These are phyloP conservation scores for Aporophyla lueneburgensis DNA, from an alignment of 2,888 invertebrate species.

Conservation along the genomic window DNA sequence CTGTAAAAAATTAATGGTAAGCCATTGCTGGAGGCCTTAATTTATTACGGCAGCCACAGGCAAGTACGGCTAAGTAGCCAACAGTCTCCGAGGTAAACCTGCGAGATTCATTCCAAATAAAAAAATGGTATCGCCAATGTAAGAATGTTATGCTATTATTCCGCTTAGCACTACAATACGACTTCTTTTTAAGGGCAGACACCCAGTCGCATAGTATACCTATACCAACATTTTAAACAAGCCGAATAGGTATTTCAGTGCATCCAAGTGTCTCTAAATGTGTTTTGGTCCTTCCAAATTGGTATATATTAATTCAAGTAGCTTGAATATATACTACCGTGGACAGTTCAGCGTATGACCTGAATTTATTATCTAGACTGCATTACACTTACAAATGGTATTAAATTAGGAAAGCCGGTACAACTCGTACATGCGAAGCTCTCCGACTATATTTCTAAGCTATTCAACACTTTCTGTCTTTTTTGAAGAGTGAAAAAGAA, in stretches of 20 bases:
- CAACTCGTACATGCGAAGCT: conserved; percentile 1
- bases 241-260: not conserved
- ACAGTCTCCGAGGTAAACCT: no score
- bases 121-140: not conserved
- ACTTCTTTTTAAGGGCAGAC: not conserved
- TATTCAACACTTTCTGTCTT: not conserved
- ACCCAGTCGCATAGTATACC: no score
- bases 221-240: not conserved
- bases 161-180: not conserved
- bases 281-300: not conserved
- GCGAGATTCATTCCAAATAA: no score
- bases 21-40: no score
- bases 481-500: not conserved
- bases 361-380: conserved; percentile 28
- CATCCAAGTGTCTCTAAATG: not conserved
- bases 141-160: not conserved
- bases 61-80: no score
- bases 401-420: conserved; percentile 23
- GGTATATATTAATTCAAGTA: conserved; percentile 24
- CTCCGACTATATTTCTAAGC: conserved; percentile 9
- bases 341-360: conserved; percentile 27
- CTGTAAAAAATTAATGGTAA: not conserved
- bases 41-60: no score
- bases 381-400: conserved; percentile 39
- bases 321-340: not conserved